Conservation (phyloP, 1,140 invertebrate species). For the Parapsyche elsis region DNA sequence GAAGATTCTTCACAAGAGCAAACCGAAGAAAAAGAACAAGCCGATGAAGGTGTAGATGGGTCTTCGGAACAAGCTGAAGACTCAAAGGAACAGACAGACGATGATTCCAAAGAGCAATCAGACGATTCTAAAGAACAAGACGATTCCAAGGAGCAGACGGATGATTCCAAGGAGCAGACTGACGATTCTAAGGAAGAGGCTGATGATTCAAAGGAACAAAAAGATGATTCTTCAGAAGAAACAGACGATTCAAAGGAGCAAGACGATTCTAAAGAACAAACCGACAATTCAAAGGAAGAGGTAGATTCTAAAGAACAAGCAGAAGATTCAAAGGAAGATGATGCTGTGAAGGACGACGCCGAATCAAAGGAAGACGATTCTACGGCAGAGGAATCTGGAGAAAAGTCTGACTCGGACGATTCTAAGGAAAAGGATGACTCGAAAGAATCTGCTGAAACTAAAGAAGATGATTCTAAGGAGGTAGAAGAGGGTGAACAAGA, state of each 20-base stretch:
- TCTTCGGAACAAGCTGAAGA: constrained; percentile 51
- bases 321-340: constrained; percentile 57
- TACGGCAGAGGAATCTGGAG: constrained; percentile 45
- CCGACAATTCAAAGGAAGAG: constrained; percentile 58
- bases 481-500: constrained; percentile 55
- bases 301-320: constrained; percentile 57
- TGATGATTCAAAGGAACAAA: constrained; percentile 53
- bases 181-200: constrained; percentile 60
- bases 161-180: constrained; percentile 53
- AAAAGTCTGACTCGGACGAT: constrained; percentile 43
- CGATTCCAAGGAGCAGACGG: constrained; percentile 60
- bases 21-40: constrained; percentile 52
- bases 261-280: constrained; percentile 57
- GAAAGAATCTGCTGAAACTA: constrained; percentile 51
- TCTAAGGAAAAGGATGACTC: constrained; percentile 42
- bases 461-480: constrained; percentile 53
- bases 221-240: constrained; percentile 61
- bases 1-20: constrained; percentile 57
- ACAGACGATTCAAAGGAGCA: constrained; percentile 60
- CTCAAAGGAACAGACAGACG: constrained; percentile 49
- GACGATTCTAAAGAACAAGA: constrained; percentile 55
- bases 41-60: constrained; percentile 42
- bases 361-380: constrained; percentile 54
- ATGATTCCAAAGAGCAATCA: constrained; percentile 52
- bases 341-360: constrained; percentile 58